phyloP scores from a whole-genome alignment of 2,888 invertebrate species.

The Unio delphinus region DNA sequence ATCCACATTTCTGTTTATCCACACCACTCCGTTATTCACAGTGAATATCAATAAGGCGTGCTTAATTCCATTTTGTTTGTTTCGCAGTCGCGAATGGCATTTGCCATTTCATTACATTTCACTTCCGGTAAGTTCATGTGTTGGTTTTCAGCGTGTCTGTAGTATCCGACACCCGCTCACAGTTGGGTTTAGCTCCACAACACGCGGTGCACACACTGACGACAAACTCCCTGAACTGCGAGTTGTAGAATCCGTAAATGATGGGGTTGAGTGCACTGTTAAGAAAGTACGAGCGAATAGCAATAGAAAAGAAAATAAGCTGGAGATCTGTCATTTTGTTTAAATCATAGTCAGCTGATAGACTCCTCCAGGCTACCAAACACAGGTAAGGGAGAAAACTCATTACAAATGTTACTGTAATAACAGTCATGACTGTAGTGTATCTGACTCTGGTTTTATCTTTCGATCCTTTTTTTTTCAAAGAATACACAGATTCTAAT shows the following conservation, averaged over 20 bases:
- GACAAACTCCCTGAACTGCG: slow-evolving; percentile 38
- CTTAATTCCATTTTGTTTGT: no score
- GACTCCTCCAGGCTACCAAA: slow-evolving; percentile 34
- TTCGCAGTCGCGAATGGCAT: no score
- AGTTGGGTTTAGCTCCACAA: slow-evolving; percentile 1
- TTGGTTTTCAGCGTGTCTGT: no score
- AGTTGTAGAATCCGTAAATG: slow-evolving; percentile 43
- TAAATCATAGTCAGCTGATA: slow-evolving; percentile 24
- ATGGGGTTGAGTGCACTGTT: slow-evolving; percentile 40
- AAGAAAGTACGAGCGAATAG: slow-evolving; percentile 35
- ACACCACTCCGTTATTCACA: no score
- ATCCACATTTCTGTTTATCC: no score
- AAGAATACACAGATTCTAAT: no score
- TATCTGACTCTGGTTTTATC: slow-evolving; percentile 3
- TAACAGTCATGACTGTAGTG: slow-evolving; percentile 26
- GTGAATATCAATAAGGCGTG: no score
- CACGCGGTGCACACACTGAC: slow-evolving; percentile 13
- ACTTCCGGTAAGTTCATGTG: no score
- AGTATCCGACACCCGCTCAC: no score
- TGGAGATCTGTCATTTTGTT: slow-evolving; percentile 27
- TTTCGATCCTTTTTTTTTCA: no score
- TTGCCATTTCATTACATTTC: no score
- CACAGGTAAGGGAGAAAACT: slow-evolving; percentile 41
- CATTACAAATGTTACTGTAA: slow-evolving; percentile 34
- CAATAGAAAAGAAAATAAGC: slow-evolving; percentile 36